These are phyloP conservation scores for Elgonia sp. DNA, from an alignment of 2,888 invertebrate genomes.

Conservation along the genomic window DNA sequence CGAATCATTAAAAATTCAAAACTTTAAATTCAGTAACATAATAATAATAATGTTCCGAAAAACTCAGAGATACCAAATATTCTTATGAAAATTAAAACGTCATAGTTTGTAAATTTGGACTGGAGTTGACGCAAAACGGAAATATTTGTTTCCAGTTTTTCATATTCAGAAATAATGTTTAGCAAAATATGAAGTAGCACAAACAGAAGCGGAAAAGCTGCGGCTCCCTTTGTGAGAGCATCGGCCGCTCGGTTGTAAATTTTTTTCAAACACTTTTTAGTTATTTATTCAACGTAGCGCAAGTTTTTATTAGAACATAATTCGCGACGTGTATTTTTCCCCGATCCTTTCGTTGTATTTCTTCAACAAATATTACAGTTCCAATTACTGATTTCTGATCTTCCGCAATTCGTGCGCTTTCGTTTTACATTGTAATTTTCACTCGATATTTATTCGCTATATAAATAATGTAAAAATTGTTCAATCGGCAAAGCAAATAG, in stretches of 20 bases:
- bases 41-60: too few relatives aligned
- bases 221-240: background rate
- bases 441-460: conserved; percentile 39
- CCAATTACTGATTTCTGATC: conserved; percentile 45
- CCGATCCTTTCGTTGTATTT: conserved; percentile 34
- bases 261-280: conserved; percentile 39
- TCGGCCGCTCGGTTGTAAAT: conserved; percentile 7
- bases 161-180: conserved; percentile 14
- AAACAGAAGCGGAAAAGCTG: conserved; percentile 1
- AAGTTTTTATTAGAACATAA: conserved; percentile 58
- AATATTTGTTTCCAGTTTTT: conserved; percentile 8
- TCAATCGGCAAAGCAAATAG: conserved; percentile 45
- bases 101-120: background rate
- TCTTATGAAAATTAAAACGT: background rate
- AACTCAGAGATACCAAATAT: background rate
- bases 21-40: too few relatives aligned
- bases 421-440: conserved; percentile 44
- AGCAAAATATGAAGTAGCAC: conserved; percentile 8
- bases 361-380: conserved; percentile 58
- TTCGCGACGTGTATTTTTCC: conserved; percentile 27
- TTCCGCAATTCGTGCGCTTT: conserved; percentile 3
- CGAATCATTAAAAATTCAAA: too few relatives aligned
- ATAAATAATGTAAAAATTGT: conserved; percentile 55
- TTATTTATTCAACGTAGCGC: conserved; percentile 39
- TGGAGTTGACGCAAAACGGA: background rate